Base-by-base conservation (phyloP, 2,888 invertebrate species). In the Poecilobothrus nobilitatus region DNA sequence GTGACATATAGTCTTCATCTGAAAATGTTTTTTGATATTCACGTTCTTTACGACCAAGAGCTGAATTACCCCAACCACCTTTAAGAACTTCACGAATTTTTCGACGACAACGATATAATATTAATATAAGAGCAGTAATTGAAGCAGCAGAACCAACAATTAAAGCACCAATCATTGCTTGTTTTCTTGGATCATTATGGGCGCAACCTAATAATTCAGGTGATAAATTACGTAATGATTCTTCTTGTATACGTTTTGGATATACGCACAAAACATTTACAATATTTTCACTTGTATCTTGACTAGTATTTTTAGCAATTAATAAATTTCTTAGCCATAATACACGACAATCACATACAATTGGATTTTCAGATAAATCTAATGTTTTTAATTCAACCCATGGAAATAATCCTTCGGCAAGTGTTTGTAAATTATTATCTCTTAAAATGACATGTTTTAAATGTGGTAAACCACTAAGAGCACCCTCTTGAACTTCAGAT, bases 1-100 rank as follows among this genome's bases (percentile, higher is more conserved):
- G 78, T 5, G 81, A 76, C 79, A 83, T 78, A 82, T 91, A 92
- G 80, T 94, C 93, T 78, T 93, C 93, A 75, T 93, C 93, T 68
- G 92, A 91, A 79, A 91, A 92, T 4, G 93, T 93, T 83, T 94
- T 93, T 80, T 93, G 92, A 81, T 94, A 94, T 79, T 94, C 93
- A 74, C 92, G 89, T 81, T 93, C 92, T 78, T 93, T 93, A 63
- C 91, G 86, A 0, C 82, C 82, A 66, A 82, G 72, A 6, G 82
- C 80, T 6, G 81, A 81, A 71, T 81, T 81, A 67, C 81, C 80
- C 80, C 81, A 81, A 33, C 80, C 78, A 53, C 88, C 92, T 79
- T 93, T 93, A 69, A 94, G 84, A 68, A 90, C 88, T 76, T 92
- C 92, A 64, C 91, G 88, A 75, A 94, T 81, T 76, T 89, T 88